These are phyloP conservation scores for Diadophis punctatus DNA, from an alignment of 2,113 vertebrate genomes.

Conservation along the genomic window DNA sequence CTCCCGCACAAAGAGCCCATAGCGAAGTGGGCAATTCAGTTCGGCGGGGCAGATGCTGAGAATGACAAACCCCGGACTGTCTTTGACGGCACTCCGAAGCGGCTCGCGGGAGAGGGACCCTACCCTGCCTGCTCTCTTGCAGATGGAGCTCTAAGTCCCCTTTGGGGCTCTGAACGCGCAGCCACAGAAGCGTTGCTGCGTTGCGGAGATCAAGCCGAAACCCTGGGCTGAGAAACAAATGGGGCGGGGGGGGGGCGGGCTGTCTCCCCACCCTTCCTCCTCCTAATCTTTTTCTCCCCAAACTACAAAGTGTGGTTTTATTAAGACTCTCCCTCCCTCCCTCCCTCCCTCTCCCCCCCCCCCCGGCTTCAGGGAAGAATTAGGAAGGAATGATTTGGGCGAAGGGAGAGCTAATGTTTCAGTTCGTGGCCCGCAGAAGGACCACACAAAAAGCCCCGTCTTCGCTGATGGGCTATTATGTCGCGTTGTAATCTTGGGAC, in stretches of 20 bases:
- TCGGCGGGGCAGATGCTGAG: slow-evolving; percentile 50
- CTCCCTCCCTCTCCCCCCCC: slow-evolving; percentile 54
- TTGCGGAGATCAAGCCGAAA: slow-evolving; percentile 40
- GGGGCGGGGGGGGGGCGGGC: slow-evolving; percentile 53
- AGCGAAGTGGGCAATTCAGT: neutral
- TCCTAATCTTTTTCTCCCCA: slow-evolving; percentile 11
- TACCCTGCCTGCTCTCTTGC: slow-evolving; percentile 60
- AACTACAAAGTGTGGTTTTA: slow-evolving; percentile 4
- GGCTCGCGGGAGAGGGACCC: slow-evolving; percentile 25
- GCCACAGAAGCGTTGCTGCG: slow-evolving; percentile 38
- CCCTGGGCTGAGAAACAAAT: slow-evolving; percentile 54
- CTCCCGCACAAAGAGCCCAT: neutral
- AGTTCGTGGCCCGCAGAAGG: slow-evolving; percentile 64
- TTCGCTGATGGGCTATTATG: slow-evolving; percentile 68
- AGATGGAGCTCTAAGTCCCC: slow-evolving; percentile 49
- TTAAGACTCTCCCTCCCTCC: slow-evolving; percentile 3
- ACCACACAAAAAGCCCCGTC: slow-evolving; percentile 78
- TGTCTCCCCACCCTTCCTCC: slow-evolving; percentile 46
- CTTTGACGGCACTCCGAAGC: slow-evolving; percentile 48
- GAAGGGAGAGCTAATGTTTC: slow-evolving; percentile 66
- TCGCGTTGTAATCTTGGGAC: slow-evolving; percentile 66
- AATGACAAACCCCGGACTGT: slow-evolving; percentile 41
- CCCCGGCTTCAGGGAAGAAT: slow-evolving; percentile 51
- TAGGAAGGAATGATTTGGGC: slow-evolving; percentile 54
- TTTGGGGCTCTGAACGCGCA: slow-evolving; percentile 51